Percentiles rank a stretch among this genome's conserved stretches.
Evolutionary conservation across 2,888 invertebrate genomes (phyloP).

Genomic region (Drosophila mercatorum): DNA sequence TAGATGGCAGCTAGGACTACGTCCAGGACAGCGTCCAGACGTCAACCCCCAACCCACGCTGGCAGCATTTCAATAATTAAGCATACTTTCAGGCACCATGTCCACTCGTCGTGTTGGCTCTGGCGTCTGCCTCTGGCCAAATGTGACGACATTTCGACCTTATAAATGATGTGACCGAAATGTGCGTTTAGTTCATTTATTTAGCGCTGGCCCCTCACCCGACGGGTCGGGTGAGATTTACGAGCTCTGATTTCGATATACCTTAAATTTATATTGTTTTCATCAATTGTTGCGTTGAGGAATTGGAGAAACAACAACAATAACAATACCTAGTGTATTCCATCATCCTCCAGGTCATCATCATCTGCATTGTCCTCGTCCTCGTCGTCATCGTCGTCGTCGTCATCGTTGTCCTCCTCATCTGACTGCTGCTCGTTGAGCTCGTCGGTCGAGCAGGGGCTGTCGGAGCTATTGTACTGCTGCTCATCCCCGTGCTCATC

Average conservation of each 20-base stretch:
- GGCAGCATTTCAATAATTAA: slow-evolving; percentile 77
- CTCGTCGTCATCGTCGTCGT: slow-evolving; percentile 19
- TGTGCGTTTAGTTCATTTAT: slow-evolving; percentile 51
- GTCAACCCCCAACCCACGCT: slow-evolving; percentile 38
- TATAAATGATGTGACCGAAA: slow-evolving; percentile 54
- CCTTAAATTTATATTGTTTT: slow-evolving; percentile 67
- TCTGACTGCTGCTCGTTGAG: slow-evolving; percentile 21
- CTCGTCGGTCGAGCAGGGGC: slow-evolving; percentile 21
- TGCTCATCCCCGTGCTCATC: slow-evolving; percentile 27
- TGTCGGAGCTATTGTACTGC: slow-evolving; percentile 44
- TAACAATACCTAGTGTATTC: slow-evolving; percentile 13
- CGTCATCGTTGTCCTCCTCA: slow-evolving; percentile 7
- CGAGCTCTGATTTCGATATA: slow-evolving; percentile 45
- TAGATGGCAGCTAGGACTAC: slow-evolving; percentile 49
- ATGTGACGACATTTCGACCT: slow-evolving; percentile 52
- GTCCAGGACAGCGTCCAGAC: slow-evolving; percentile 14
- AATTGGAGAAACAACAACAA: slow-evolving; percentile 28
- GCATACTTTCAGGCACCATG: slow-evolving; percentile 71
- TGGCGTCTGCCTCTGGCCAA: slow-evolving; percentile 25
- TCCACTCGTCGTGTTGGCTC: slow-evolving; percentile 49
- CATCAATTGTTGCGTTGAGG: slow-evolving; percentile 46
- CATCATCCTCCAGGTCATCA: slow-evolving; percentile 3
- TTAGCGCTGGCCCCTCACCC: slow-evolving; percentile 10
- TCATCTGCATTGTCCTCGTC: slow-evolving; percentile 9
- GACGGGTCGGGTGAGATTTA: not conserved